Conservation (phyloP, 2,797 vertebrate species). For the Sternotherus odoratus region DNA sequence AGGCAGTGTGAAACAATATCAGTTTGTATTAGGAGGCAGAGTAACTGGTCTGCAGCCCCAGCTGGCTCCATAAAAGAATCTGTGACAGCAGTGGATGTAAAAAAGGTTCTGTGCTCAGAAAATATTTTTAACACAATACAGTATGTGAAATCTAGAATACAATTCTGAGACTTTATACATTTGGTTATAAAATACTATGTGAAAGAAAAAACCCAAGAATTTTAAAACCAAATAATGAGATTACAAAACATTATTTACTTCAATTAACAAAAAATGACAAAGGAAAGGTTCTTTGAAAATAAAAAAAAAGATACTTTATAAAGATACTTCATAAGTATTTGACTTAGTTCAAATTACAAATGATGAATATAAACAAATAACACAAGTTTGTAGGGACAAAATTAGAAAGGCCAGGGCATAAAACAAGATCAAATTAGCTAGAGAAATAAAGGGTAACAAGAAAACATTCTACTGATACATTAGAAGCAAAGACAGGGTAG, state of each 20-base stretch:
- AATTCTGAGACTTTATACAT: neutral
- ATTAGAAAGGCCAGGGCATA: too few relatives aligned
- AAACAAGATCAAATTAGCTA: too few relatives aligned
- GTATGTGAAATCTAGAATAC: accelerated
- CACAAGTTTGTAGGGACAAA: too few relatives aligned
- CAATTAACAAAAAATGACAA: neutral
- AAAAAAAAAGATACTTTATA: neutral
- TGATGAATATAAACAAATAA: too few relatives aligned
- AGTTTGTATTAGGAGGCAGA: neutral
- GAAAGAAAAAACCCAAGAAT: neutral
- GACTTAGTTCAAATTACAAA: too few relatives aligned
- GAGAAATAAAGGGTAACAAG: too few relatives aligned
- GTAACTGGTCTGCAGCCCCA: neutral
- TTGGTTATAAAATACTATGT: neutral
- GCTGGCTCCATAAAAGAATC: neutral
- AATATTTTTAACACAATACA: neutral
- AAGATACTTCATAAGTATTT: too few relatives aligned
- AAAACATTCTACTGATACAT: too few relatives aligned
- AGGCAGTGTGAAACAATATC: neutral
- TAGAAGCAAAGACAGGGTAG: too few relatives aligned
- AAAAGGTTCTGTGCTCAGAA: neutral
- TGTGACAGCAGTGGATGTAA: accelerated
- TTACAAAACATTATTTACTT: neutral
- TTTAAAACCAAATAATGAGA: neutral
- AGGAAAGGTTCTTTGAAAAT: neutral